Evolutionary conservation across 1,140 invertebrate genomes (phyloP).

Genomic region (Papilio glaucus): DNA sequence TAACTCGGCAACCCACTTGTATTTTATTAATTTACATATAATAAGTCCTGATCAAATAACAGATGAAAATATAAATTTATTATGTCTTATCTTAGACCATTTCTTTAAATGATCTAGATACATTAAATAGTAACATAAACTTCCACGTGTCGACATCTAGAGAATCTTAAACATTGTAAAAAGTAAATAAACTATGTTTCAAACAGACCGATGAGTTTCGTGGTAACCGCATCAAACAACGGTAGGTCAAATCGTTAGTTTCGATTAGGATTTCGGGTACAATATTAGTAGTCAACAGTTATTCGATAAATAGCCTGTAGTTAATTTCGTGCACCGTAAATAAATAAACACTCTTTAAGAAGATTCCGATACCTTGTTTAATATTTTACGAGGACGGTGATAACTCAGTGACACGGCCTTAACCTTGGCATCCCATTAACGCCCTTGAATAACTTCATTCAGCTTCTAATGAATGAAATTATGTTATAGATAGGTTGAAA

Average conservation of each 20-base stretch:
- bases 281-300: slow-evolving; percentile 20
- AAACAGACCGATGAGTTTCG: neutral
- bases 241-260: slow-evolving; percentile 14
- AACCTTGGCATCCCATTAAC: no score
- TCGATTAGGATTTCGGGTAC: slow-evolving; percentile 3
- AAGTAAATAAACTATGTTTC: slow-evolving; percentile 8
- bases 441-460: no score
- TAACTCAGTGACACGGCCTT: no score
- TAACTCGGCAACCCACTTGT: no score
- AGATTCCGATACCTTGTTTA: neutral
- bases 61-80: no score
- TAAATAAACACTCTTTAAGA: neutral
- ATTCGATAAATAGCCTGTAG: neutral
- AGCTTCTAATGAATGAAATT: no score
- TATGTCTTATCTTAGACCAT: no score
- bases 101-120: slow-evolving; percentile 34
- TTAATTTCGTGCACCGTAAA: neutral
- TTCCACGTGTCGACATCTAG: neutral
- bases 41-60: no score
- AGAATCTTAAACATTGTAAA: slow-evolving; percentile 14
- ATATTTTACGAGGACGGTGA: no score
- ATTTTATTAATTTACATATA: no score
- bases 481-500: no score
- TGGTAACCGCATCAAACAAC: neutral
- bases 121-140: slow-evolving; percentile 23